phyloP scores from a whole-genome alignment of 2,797 vertebrate species.

The Ptychobarbus kaznakovi region DNA sequence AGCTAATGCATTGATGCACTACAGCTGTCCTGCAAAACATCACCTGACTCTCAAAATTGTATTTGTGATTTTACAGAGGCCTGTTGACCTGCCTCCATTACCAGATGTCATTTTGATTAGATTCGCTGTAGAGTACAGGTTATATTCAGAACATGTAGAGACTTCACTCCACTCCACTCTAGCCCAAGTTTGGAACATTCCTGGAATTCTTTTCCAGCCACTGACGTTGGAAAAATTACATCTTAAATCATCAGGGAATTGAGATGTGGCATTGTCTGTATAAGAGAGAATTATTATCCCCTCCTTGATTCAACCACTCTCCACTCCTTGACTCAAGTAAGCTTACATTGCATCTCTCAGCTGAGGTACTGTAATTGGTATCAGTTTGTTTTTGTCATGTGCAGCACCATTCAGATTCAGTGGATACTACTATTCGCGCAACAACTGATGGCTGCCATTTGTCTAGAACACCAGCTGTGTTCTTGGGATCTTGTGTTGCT shows the following conservation, averaged over 20 bases:
- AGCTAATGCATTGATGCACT: neutral
- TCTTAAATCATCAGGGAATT: neutral
- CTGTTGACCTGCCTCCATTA: neutral
- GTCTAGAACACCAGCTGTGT: slow-evolving; percentile 7
- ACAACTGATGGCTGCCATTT: slow-evolving; percentile 29
- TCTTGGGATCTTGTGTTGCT: neutral
- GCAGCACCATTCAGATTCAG: neutral
- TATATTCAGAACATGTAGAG: neutral
- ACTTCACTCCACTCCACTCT: neutral
- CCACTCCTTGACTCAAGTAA: slow-evolving; percentile 2
- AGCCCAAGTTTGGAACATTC: slow-evolving; percentile 49
- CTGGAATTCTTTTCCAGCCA: slow-evolving; percentile 41
- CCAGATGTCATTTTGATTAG: neutral
- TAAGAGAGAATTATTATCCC: neutral
- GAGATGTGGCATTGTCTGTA: neutral
- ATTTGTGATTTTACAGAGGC: neutral
- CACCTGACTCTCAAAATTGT: neutral
- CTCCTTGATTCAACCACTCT: too few relatives aligned
- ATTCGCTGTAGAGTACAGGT: neutral
- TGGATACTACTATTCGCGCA: neutral
- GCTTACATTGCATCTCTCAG: slow-evolving; percentile 1
- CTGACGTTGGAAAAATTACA: slow-evolving; percentile 13
- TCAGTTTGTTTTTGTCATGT: slow-evolving; percentile 6
- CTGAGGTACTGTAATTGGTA: neutral
- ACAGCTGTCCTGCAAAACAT: neutral